Percentiles rank a stretch among this genome's conserved stretches.
Evolutionary conservation across 2,888 invertebrate genomes (phyloP).

Genomic region (Oeneis ivallda): DNA sequence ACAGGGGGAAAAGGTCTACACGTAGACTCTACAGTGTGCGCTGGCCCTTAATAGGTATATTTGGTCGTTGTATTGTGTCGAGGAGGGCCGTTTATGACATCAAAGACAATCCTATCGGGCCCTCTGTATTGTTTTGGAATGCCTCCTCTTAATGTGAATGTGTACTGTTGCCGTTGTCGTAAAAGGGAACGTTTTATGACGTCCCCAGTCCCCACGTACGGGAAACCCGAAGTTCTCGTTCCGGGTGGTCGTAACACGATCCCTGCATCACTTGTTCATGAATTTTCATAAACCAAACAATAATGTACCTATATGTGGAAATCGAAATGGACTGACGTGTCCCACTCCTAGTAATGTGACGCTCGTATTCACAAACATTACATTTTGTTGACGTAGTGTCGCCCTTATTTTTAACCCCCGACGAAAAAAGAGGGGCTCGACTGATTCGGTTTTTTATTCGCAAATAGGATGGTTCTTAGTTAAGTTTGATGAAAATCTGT

Average conservation of each 20-base stretch:
- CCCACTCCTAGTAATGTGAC: neutral
- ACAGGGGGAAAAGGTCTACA: neutral
- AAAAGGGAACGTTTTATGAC: slow-evolving; percentile 68
- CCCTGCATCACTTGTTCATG: slow-evolving; percentile 58
- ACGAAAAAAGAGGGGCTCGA: no score
- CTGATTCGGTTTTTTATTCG: no score
- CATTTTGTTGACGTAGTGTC: no score
- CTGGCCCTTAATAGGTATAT: slow-evolving; percentile 33
- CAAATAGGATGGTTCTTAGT: no score
- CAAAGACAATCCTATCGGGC: slow-evolving; percentile 59
- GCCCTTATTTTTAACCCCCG: no score
- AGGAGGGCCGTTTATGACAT: slow-evolving; percentile 54
- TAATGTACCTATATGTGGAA: no score
- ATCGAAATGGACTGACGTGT: slow-evolving; percentile 25
- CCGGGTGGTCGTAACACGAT: slow-evolving; percentile 64
- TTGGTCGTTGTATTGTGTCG: slow-evolving; percentile 47
- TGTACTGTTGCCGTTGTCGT: slow-evolving; percentile 63
- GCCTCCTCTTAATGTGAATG: slow-evolving; percentile 47
- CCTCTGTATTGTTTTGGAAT: slow-evolving; percentile 55
- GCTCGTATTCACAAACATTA: no score
- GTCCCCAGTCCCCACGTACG: slow-evolving; percentile 43
- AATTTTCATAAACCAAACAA: slow-evolving; percentile 61
- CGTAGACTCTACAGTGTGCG: no score
- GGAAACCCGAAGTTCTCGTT: slow-evolving; percentile 52
- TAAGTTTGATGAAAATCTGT: no score